These are phyloP conservation scores for Heterocephalus glaber DNA, from an alignment of 2,113 vertebrate species.

Conservation along the genomic window DNA sequence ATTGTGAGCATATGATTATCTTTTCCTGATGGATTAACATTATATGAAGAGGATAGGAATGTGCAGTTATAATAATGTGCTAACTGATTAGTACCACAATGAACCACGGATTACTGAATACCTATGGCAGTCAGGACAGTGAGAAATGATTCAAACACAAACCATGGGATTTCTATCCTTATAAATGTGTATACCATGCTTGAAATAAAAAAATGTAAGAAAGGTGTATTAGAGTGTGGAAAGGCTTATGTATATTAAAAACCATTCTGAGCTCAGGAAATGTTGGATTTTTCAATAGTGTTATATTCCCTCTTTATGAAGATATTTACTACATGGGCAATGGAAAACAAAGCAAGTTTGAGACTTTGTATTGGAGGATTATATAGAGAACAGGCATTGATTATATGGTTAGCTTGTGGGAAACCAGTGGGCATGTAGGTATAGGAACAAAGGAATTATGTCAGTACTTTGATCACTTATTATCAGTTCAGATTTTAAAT, in stretches of 20 bases:
- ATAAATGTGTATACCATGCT: too few species aligned
- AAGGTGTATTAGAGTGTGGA: background rate
- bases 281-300: background rate
- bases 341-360: background rate
- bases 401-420: background rate
- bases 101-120: background rate
- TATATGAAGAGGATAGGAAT: fast-evolving
- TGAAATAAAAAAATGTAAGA: too few species aligned
- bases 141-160: background rate
- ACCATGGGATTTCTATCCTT: background rate
- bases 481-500: background rate
- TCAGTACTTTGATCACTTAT: background rate
- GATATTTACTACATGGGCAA: background rate
- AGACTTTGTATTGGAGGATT: background rate
- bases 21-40: background rate
- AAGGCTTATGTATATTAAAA: background rate
- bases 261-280: background rate
- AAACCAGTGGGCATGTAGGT: background rate
- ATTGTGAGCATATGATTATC: too few species aligned
- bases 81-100: background rate
- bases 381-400: background rate
- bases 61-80: background rate
- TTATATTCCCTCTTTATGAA: background rate
- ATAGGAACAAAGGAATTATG: background rate
- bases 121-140: background rate